phyloP scores from a whole-genome alignment of 2,888 invertebrate species.

The Drosophila sordidula region DNA sequence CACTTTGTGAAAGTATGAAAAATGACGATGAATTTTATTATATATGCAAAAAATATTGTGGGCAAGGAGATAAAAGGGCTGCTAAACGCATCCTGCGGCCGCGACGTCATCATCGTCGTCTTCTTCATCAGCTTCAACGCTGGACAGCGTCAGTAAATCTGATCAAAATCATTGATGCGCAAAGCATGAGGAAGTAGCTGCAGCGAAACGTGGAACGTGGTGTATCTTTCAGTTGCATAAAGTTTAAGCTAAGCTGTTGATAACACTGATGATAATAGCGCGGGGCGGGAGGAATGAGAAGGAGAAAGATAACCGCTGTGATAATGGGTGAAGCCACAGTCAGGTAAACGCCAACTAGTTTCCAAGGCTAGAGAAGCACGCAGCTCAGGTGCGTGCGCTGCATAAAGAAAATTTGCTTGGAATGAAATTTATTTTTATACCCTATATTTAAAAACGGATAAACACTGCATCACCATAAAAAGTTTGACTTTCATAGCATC shows the following conservation, averaged over 20 bases:
- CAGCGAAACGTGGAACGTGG: conserved; percentile 47
- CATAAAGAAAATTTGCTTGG: conserved; percentile 53
- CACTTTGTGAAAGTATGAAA: conserved; percentile 78
- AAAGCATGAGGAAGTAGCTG: conserved; percentile 60
- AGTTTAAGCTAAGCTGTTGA: conserved; percentile 73
- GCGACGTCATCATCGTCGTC: conserved; percentile 28
- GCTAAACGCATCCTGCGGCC: conserved; percentile 34
- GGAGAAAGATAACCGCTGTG: conserved; percentile 58
- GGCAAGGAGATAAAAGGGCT: conserved; percentile 46
- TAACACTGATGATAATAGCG: conserved; percentile 63
- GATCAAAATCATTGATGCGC: conserved; percentile 78
- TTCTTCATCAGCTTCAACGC: conserved; percentile 23
- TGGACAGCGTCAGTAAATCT: conserved; percentile 68
- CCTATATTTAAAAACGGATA: neutral
- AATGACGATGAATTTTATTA: conserved; percentile 80
- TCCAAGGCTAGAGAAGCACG: conserved; percentile 40
- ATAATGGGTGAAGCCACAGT: conserved; percentile 58
- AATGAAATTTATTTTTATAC: conserved; percentile 45
- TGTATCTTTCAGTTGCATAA: conserved; percentile 48
- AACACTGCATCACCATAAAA: too few species aligned
- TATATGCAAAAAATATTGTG: conserved; percentile 77
- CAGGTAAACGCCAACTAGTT: conserved; percentile 57
- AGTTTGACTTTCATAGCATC: neutral
- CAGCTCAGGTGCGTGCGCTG: conserved; percentile 62
- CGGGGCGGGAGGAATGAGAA: neutral